Percentiles rank a stretch among this genome's conserved stretches.
phyloP scores from a whole-genome alignment of 1,140 invertebrate species.

The Thaumatotibia leucotreta region DNA sequence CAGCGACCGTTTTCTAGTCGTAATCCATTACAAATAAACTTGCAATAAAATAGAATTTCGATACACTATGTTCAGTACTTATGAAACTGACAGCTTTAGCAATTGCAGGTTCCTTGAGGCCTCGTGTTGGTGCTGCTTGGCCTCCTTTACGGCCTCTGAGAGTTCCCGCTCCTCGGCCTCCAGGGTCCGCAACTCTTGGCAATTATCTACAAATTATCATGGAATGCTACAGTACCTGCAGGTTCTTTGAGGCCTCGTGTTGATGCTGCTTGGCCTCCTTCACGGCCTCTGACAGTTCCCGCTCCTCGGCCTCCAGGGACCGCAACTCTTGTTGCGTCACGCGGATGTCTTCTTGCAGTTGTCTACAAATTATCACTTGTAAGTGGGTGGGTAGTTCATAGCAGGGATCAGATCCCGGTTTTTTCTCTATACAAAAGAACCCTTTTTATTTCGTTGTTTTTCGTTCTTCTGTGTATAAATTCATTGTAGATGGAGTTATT shows the following conservation, averaged over 20 bases:
- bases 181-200: conserved; percentile 25
- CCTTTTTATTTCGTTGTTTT: too few relatives aligned
- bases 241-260: conserved; percentile 8
- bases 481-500: too few relatives aligned
- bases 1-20: too few relatives aligned
- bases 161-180: conserved; percentile 20
- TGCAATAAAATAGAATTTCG: too few relatives aligned
- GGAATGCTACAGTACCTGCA: too few relatives aligned
- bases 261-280: not conserved
- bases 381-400: too few relatives aligned
- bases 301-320: conserved; percentile 24
- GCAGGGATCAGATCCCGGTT: too few relatives aligned
- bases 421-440: too few relatives aligned
- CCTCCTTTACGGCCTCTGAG: not conserved
- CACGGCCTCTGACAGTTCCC: not conserved
- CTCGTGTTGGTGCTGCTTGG: conserved; percentile 15
- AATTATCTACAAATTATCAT: conserved; percentile 36
- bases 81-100: too few relatives aligned
- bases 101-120: not conserved
- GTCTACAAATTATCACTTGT: conserved; percentile 23
- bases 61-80: too few relatives aligned
- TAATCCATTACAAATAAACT: too few relatives aligned
- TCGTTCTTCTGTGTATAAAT: too few relatives aligned
- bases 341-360: conserved; percentile 51
- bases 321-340: conserved; percentile 36